Conservation (phyloP, 2,797 vertebrate genomes). For the Ptychobarbus kaznakovi region DNA sequence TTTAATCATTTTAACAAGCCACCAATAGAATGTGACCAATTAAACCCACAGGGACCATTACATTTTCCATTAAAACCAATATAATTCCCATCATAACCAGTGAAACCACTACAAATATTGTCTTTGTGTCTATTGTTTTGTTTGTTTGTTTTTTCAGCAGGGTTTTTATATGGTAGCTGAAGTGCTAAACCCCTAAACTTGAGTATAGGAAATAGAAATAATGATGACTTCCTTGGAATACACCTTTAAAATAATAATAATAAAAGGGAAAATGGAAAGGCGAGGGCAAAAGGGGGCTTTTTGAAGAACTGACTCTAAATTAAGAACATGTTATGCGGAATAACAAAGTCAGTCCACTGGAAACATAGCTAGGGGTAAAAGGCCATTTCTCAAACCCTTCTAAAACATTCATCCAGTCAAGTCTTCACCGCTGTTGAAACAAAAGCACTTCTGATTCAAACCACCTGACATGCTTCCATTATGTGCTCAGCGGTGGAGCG, state of each 20-base stretch:
- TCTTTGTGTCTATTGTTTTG: background rate
- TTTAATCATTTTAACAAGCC: too few relatives aligned
- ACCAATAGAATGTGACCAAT: too few relatives aligned
- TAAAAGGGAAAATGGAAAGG: constrained; percentile 2
- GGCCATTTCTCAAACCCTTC: constrained; percentile 27
- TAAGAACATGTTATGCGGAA: background rate
- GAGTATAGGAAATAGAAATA: background rate
- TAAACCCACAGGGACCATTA: too few relatives aligned
- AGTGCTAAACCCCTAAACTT: background rate
- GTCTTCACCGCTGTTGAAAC: constrained; percentile 29
- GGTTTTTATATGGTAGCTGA: background rate
- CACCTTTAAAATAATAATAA: background rate
- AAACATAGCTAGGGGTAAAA: constrained; percentile 24
- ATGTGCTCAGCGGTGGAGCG: constrained; percentile 34
- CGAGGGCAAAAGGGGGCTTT: background rate
- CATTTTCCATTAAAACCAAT: too few relatives aligned
- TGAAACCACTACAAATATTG: too few relatives aligned
- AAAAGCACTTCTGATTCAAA: constrained; percentile 44
- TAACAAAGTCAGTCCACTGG: constrained; percentile 9
- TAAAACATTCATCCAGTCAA: constrained; percentile 35
- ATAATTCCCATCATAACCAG: too few relatives aligned
- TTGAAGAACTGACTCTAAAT: constrained; percentile 8
- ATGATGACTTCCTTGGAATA: background rate
- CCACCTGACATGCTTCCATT: constrained; percentile 49
- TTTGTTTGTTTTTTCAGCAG: too few relatives aligned